Conservation (phyloP, 2,113 vertebrate genomes). For the Cinclus cinclus region DNA sequence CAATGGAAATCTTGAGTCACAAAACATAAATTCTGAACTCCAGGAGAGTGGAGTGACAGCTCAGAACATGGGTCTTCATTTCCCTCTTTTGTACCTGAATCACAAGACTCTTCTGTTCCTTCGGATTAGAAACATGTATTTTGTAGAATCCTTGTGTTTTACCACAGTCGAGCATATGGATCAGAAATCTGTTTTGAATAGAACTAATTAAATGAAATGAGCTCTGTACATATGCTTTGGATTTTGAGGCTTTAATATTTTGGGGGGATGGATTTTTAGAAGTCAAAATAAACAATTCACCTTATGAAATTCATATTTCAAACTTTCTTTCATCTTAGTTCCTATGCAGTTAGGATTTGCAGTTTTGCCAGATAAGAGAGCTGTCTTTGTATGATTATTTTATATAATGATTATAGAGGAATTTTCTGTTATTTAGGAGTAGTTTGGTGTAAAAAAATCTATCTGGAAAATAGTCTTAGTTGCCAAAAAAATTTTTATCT, state of each 20-base stretch:
- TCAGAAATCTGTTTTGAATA: slow-evolving; percentile 29
- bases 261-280: neutral
- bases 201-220: slow-evolving; percentile 1
- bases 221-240: neutral
- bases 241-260: slow-evolving; percentile 28
- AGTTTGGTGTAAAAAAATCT: neutral
- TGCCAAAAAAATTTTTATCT: neutral
- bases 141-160: neutral
- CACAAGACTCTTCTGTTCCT: neutral
- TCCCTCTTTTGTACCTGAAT: neutral
- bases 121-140: neutral
- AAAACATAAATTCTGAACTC: neutral
- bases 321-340: neutral
- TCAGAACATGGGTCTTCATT: neutral
- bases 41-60: neutral
- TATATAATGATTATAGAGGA: neutral
- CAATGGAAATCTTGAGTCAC: neutral
- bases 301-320: neutral
- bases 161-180: neutral
- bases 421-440: neutral
- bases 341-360: neutral
- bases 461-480: neutral
- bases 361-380: neutral
- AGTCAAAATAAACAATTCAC: slow-evolving; percentile 3
- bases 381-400: neutral